Evolutionary conservation across 2,888 invertebrate species (phyloP).

Genomic region (Cremastinae sp.): DNA sequence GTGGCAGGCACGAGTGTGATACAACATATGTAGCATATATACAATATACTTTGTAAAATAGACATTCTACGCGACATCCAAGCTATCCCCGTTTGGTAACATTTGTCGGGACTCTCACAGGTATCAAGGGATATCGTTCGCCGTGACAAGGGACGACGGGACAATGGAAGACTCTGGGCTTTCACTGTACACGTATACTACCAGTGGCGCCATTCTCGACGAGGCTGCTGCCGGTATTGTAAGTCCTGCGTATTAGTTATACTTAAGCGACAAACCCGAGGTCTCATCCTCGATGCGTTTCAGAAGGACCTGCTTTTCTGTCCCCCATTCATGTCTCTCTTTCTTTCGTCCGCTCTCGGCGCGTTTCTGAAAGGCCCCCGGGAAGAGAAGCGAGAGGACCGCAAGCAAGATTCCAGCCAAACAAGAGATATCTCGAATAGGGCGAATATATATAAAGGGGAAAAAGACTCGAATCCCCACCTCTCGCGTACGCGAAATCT

Average conservation of each 20-base stretch:
- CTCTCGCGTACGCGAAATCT: conserved; percentile 46
- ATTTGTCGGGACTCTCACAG: conserved; percentile 63
- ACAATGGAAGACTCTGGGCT: conserved; percentile 69
- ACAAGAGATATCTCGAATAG: conserved; percentile 6
- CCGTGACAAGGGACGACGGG: conserved; percentile 71
- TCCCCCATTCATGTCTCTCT: conserved; percentile 19
- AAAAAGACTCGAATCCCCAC: conserved; percentile 47
- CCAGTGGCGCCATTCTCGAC: conserved; percentile 22
- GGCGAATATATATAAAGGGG: too few relatives aligned
- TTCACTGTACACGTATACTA: conserved; percentile 40
- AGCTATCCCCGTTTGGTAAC: conserved; percentile 67
- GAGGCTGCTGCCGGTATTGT: conserved; percentile 11
- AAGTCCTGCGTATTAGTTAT: conserved; percentile 33
- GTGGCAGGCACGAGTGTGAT: conserved; percentile 1
- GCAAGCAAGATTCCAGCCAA: too few relatives aligned
- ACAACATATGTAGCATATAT: neutral
- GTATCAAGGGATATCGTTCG: conserved; percentile 61
- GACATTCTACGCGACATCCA: conserved; percentile 20
- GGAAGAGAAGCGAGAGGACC: too few relatives aligned
- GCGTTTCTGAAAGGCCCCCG: too few relatives aligned
- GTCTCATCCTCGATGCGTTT: conserved; percentile 64
- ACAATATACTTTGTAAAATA: neutral
- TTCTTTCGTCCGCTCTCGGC: neutral
- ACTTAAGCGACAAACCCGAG: conserved; percentile 23
- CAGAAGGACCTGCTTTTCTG: conserved; percentile 57